A percentile compares a stretch with the other conserved stretches of the same genome.
phyloP scores from a whole-genome alignment of 2,797 vertebrate genomes.

The Gambusia yucatana region DNA sequence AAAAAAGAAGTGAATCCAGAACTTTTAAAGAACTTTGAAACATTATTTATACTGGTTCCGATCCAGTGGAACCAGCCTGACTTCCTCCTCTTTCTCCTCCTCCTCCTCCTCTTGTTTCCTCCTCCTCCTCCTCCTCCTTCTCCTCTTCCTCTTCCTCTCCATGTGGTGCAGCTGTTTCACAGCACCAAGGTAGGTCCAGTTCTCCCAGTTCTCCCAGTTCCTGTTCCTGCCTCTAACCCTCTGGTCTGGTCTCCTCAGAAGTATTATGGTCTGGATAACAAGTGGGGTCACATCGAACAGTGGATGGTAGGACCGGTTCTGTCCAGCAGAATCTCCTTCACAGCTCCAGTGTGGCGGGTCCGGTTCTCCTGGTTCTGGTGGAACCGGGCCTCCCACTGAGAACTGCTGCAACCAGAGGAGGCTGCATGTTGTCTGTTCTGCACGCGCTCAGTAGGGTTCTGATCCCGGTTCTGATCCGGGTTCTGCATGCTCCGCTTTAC shows the following conservation, averaged over 20 bases:
- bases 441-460: constrained; percentile 35
- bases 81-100: background rate
- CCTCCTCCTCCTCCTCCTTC: background rate
- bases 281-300: constrained; percentile 97
- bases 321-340: constrained; percentile 19
- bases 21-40: background rate
- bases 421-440: constrained; percentile 22
- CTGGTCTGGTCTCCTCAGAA: constrained; percentile 79
- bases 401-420: background rate
- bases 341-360: background rate
- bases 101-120: background rate
- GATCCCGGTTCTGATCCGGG: background rate
- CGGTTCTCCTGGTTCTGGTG: background rate
- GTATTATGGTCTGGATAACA: constrained; percentile 94
- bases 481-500: background rate
- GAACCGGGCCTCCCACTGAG: background rate
- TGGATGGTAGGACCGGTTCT: constrained; percentile 90
- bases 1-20: background rate
- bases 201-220: constrained; percentile 2
- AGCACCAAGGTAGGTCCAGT: constrained; percentile 89
- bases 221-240: background rate
- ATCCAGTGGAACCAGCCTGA: background rate
- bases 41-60: no score
- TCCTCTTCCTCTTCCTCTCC: background rate
- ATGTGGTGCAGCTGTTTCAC: constrained; percentile 86